phyloP scores from a whole-genome alignment of 1,140 invertebrate genomes.

The Coptotermes formosanus region DNA sequence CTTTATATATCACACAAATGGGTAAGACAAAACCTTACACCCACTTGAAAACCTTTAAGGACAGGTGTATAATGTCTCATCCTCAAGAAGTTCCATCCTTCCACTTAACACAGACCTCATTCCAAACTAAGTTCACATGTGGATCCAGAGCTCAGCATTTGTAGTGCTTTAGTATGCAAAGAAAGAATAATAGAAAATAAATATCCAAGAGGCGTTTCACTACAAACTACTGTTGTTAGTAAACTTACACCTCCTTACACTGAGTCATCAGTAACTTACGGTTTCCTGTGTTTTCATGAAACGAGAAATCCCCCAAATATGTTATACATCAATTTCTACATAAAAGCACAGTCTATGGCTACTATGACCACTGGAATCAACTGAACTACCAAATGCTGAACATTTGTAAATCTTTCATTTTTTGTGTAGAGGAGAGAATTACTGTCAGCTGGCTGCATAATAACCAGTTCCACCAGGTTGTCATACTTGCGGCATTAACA shows the following conservation, averaged over 20 bases:
- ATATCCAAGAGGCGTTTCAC: neutral
- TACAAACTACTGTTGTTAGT: neutral
- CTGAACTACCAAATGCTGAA: neutral
- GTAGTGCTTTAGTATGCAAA: neutral
- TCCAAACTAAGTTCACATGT: neutral
- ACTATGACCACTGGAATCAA: neutral
- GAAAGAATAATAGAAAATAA: neutral
- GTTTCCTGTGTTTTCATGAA: conserved; percentile 36
- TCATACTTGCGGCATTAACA: too few relatives aligned
- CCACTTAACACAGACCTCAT: neutral
- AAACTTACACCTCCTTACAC: conserved; percentile 10
- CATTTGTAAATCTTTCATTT: neutral
- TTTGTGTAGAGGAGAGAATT: too few relatives aligned
- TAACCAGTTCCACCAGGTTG: too few relatives aligned
- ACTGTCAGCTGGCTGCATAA: too few relatives aligned
- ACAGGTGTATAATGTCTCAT: neutral
- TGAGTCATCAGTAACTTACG: conserved; percentile 35
- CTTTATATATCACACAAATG: too few relatives aligned
- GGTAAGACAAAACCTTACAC: too few relatives aligned
- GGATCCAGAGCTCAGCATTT: neutral
- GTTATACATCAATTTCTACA: conserved; percentile 7
- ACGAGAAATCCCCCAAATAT: conserved; percentile 26
- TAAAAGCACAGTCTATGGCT: neutral
- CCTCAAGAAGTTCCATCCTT: neutral
- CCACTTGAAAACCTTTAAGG: too few relatives aligned